phyloP scores from a whole-genome alignment of 2,797 vertebrate genomes.

The Sylvilagus floridanus region DNA sequence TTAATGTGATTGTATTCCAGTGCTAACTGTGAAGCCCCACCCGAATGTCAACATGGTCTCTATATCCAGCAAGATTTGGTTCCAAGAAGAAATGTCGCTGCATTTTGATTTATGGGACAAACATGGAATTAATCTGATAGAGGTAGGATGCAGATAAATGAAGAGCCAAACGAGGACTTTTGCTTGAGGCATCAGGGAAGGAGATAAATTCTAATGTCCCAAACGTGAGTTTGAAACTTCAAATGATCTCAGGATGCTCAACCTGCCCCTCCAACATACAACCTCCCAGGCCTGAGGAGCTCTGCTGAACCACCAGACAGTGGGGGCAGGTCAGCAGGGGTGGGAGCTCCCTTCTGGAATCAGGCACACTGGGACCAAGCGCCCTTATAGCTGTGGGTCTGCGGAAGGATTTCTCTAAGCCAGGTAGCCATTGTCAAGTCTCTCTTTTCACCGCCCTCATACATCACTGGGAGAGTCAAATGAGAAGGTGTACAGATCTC shows the following conservation, averaged over 20 bases:
- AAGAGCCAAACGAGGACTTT: background rate
- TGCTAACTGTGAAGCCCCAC: background rate
- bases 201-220: background rate
- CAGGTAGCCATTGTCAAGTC: background rate
- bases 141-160: background rate
- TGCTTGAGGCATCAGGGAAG: background rate
- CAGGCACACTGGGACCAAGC: background rate
- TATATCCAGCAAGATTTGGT: background rate
- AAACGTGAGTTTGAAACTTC: background rate
- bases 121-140: slow-evolving; percentile 11
- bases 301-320: background rate
- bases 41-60: background rate
- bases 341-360: background rate
- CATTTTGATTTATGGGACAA: background rate
- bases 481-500: background rate
- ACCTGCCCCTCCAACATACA: background rate
- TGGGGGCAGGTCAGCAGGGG: background rate
- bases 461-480: background rate
- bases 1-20: slow-evolving; percentile 1
- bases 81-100: background rate
- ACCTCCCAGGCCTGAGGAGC: background rate
- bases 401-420: background rate
- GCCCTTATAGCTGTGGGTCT: background rate
- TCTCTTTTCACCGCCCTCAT: background rate
- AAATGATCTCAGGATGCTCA: background rate